phyloP scores from a whole-genome alignment of 2,888 invertebrate species.

The Rotaria macrura region DNA sequence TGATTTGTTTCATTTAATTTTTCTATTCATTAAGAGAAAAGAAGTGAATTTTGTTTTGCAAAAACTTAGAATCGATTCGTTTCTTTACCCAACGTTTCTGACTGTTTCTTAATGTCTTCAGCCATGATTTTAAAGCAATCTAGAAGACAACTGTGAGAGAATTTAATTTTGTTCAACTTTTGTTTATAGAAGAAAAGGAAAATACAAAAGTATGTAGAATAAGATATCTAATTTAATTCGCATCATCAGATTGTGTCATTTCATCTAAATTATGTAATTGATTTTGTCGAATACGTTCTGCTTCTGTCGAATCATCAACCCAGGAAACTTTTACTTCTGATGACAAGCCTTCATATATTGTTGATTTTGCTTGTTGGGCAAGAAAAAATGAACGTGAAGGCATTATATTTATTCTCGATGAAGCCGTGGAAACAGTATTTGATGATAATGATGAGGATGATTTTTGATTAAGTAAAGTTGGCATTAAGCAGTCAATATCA shows the following conservation, averaged over 20 bases:
- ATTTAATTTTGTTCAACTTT: not conserved
- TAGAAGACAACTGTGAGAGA: not conserved
- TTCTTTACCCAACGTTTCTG: not conserved
- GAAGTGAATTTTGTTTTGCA: too few species aligned
- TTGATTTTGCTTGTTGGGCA: not conserved
- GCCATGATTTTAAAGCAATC: not conserved
- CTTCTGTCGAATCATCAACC: not conserved
- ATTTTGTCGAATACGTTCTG: not conserved
- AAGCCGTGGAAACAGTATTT: not conserved
- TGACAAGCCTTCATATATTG: not conserved
- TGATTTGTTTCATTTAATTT: not conserved
- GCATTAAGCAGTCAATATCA: not conserved
- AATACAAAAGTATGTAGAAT: not conserved
- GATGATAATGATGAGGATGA: not conserved
- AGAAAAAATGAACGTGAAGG: not conserved
- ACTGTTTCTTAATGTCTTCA: not conserved
- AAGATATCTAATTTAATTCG: not conserved
- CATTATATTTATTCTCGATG: not conserved
- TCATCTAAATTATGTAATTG: slow-evolving; percentile 4
- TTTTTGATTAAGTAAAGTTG: not conserved
- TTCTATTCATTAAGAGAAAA: not conserved
- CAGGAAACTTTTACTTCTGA: not conserved
- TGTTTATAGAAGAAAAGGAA: not conserved
- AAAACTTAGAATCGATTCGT: not conserved
- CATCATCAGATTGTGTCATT: not conserved